phyloP scores from a whole-genome alignment of 2,797 vertebrate genomes.

The Sebastes oblongus region DNA sequence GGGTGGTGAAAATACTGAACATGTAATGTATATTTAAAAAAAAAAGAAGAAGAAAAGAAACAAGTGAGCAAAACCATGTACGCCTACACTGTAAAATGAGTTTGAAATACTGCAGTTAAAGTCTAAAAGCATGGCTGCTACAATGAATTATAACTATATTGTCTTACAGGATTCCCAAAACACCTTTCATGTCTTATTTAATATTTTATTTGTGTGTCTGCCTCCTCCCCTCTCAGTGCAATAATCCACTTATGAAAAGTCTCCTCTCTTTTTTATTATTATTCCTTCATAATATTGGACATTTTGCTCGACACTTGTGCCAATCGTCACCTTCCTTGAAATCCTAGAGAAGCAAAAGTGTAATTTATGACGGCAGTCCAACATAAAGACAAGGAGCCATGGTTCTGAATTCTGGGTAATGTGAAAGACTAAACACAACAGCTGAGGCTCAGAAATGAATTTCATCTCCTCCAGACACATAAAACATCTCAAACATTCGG shows the following conservation, averaged over 20 bases:
- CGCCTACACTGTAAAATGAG: neutral
- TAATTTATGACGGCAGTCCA: slow-evolving; percentile 22
- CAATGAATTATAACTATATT: slow-evolving; percentile 23
- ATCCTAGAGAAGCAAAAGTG: slow-evolving; percentile 9
- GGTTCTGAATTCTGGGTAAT: slow-evolving; percentile 19
- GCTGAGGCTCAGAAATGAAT: slow-evolving; percentile 29
- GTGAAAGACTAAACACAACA: slow-evolving; percentile 40
- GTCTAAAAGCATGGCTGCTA: slow-evolving; percentile 11
- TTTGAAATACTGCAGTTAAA: slow-evolving; percentile 22
- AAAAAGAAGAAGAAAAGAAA: neutral
- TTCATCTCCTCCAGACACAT: slow-evolving; percentile 39
- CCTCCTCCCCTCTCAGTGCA: slow-evolving; percentile 23
- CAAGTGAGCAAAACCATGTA: slow-evolving; percentile 6
- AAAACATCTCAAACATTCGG: slow-evolving; percentile 38
- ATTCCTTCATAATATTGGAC: slow-evolving; percentile 22
- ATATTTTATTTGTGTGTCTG: slow-evolving; percentile 32
- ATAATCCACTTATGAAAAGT: slow-evolving; percentile 21
- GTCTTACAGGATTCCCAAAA: slow-evolving; percentile 31
- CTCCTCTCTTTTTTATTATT: slow-evolving; percentile 4
- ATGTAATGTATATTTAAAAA: neutral
- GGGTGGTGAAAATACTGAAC: neutral
- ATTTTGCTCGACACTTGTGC: slow-evolving; percentile 10
- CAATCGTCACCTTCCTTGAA: slow-evolving; percentile 21
- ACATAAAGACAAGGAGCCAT: slow-evolving; percentile 17
- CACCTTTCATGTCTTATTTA: slow-evolving; percentile 28